Percentiles rank a stretch among this genome's conserved stretches.
These are phyloP conservation scores for Vannuccia rotundouncinata DNA, from an alignment of 2,888 invertebrate genomes.

Conservation along the genomic window DNA sequence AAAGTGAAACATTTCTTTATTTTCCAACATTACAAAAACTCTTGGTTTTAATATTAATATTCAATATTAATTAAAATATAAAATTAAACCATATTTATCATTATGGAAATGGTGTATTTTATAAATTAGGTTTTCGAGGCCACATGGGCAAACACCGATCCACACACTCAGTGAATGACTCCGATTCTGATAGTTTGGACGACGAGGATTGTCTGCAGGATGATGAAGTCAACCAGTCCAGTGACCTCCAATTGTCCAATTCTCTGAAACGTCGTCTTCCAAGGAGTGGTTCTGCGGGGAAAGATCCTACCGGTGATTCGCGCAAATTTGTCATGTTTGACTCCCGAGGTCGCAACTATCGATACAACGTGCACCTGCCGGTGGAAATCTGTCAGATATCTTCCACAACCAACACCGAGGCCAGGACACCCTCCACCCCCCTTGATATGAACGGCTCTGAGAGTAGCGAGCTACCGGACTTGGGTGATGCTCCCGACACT, in stretches of 20 bases:
- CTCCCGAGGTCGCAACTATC: background rate
- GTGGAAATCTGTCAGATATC: background rate
- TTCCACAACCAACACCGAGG: background rate
- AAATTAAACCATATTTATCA: too few species aligned
- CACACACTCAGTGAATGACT: background rate
- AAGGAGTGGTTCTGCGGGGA: background rate
- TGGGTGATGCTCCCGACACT: background rate
- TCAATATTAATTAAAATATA: too few species aligned
- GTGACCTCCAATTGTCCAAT: too few species aligned
- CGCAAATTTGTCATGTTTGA: slow-evolving; percentile 9
- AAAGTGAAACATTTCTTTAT: too few species aligned
- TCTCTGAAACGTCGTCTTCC: background rate
- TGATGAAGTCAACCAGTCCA: too few species aligned
- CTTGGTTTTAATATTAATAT: too few species aligned
- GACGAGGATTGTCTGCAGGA: background rate
- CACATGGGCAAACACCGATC: too few species aligned
- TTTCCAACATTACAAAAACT: too few species aligned
- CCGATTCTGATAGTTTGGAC: background rate
- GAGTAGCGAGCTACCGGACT: background rate
- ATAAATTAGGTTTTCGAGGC: too few species aligned
- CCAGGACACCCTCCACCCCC: background rate
- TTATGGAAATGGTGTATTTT: too few species aligned
- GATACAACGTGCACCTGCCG: background rate
- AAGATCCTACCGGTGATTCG: background rate
- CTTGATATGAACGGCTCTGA: background rate